Base-by-base conservation (phyloP, 2,888 invertebrate genomes). In the Eupithecia centaureata region DNA sequence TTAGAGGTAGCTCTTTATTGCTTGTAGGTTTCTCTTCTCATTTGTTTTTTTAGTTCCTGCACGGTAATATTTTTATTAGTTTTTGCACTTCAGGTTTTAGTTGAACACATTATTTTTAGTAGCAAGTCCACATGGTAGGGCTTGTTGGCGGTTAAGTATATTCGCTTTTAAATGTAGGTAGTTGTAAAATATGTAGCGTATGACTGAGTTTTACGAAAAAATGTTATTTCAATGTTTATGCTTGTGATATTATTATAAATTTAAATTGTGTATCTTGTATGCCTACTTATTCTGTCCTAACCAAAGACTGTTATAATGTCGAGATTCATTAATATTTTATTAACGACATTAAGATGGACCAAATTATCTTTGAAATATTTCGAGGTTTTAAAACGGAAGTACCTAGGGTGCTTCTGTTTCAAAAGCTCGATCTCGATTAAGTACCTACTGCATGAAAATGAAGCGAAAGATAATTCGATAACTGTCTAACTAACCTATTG, bases 171-270 rank as follows among this genome's bases (percentile, higher is more conserved):
- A 54, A 52, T 57, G 52, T 51, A 61, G 51, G 52, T 61, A 52
- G 38, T 54, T 25, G 5, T 33, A 56, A 30, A 56, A 32, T 38
- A 35, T 59, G 25, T 35, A 61, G 73, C 67, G 79, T 76, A 83
- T 82, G 80, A 78, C 80, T 84, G 81, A 81, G 73, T 76, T 78
- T 77, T 78, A 75, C 72, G 70, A 74, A 76, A 68, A 54, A 63
- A 65, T 77, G 76, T 74, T 79, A 77, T 83, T 81, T 86, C 84
- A 82, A 82, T 84, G 79, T 84, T 85, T 86, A 85, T 90, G 91
- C 92, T 92, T 92, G 93, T 92, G 93, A 92, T 92, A 92, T 91
- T 85, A 83, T 89, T 71, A 67, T 73, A 87, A 89, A 89, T 86
- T 85, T 91, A 90, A 91, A 91, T 85, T 83, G 80, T 76, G 73